Conservation (phyloP, 1,140 invertebrate species). For the Idris sp. region DNA sequence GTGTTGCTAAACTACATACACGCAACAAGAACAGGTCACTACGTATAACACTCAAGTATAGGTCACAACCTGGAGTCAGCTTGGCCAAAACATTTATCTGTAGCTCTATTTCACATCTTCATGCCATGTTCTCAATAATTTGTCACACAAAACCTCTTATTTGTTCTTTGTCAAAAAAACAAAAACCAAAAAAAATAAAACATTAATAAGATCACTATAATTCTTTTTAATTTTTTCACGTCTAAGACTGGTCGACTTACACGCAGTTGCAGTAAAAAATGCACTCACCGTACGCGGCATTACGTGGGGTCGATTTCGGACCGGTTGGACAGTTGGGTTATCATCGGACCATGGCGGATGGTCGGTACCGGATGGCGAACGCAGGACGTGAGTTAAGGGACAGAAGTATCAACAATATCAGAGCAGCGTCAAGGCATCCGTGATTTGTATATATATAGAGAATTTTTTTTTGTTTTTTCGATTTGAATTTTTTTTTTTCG, state of each 20-base stretch:
- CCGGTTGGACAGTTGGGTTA: conserved; percentile 71
- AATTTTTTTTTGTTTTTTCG: conserved; percentile 32
- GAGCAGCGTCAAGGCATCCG: conserved; percentile 76
- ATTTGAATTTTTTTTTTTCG: conserved; percentile 56
- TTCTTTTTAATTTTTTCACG: conserved; percentile 41
- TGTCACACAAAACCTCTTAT: conserved; percentile 50
- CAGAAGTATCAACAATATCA: conserved; percentile 79
- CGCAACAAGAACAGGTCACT: conserved; percentile 50
- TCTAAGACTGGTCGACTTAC: conserved; percentile 62
- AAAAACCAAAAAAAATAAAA: too few species aligned
- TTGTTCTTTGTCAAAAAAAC: conserved; percentile 51
- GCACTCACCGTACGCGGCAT: conserved; percentile 78
- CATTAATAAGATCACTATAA: conserved; percentile 53
- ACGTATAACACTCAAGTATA: conserved; percentile 38
- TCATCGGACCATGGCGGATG: conserved; percentile 72
- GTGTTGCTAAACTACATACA: conserved; percentile 45
- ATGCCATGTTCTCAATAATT: conserved; percentile 50
- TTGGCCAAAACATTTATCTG: conserved; percentile 55
- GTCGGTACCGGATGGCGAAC: conserved; percentile 70
- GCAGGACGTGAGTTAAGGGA: conserved; percentile 76
- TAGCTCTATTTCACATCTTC: conserved; percentile 51
- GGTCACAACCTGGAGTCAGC: conserved; percentile 44
- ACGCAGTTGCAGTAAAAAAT: conserved; percentile 71
- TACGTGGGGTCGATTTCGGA: conserved; percentile 73
- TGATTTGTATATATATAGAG: too few species aligned